Conservation (phyloP, 2,797 vertebrate genomes). For the Pteronotus mesoamericanus region DNA sequence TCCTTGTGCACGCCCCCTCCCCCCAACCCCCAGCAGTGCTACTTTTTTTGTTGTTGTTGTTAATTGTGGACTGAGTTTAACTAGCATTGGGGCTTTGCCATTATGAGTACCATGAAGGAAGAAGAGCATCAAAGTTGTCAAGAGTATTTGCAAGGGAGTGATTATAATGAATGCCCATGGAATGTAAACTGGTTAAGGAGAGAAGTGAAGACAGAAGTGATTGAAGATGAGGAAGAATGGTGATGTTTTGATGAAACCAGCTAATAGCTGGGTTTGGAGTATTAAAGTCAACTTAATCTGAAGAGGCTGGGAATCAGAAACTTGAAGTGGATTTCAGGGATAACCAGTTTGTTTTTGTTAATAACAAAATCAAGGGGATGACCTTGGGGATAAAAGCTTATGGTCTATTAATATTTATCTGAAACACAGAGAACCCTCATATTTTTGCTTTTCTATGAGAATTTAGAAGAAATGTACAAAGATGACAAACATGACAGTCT, state of each 20-base stretch:
- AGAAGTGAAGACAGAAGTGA: neutral
- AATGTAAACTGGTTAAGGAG: neutral
- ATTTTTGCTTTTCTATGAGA: neutral
- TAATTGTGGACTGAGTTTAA: conserved; percentile 30
- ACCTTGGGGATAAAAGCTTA: neutral
- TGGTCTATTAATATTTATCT: neutral
- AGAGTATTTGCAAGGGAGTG: conserved; percentile 8
- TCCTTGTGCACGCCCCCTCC: too few species aligned
- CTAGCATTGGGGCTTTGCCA: conserved; percentile 16
- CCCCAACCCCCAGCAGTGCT: neutral
- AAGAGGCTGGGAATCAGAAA: neutral
- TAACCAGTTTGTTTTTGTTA: neutral
- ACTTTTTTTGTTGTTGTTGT: neutral
- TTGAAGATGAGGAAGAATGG: neutral
- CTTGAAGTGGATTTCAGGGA: neutral
- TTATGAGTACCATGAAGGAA: neutral
- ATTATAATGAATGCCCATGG: neutral
- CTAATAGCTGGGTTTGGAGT: neutral
- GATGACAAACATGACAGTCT: neutral
- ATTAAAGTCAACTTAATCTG: neutral
- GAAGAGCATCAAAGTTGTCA: neutral
- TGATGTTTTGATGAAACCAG: neutral
- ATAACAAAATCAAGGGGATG: neutral
- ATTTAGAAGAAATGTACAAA: conserved; percentile 12
- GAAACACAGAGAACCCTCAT: neutral